Evolutionary conservation across 2,888 invertebrate species (phyloP).

Genomic region (Cataglyphis albicans): DNA sequence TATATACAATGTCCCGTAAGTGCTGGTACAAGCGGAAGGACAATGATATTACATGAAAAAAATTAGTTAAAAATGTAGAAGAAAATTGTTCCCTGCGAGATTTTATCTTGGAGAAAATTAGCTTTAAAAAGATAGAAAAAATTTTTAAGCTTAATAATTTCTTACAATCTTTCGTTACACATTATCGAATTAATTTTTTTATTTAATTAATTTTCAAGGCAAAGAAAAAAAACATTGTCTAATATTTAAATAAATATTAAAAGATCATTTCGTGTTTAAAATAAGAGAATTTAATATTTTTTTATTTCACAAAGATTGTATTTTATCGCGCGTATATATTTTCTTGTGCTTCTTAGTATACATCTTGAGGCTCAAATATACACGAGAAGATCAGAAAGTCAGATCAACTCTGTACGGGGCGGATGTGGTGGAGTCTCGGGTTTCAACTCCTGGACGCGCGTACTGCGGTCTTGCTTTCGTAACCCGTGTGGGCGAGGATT

Average conservation of each 20-base stretch:
- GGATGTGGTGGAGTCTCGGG: conserved; percentile 37
- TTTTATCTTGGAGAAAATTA: not conserved
- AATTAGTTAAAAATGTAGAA: not conserved
- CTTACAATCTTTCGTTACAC: not conserved
- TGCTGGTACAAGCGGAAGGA: not conserved
- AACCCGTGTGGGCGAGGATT: conserved; percentile 50
- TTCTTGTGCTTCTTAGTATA: not conserved
- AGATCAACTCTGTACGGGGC: conserved; percentile 24
- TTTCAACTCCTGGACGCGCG: conserved; percentile 49
- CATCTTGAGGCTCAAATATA: conserved; percentile 10
- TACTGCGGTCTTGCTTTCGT: conserved; percentile 49
- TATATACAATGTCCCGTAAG: conserved; percentile 5
- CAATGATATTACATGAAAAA: conserved; percentile 1
- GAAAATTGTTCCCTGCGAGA: not conserved
- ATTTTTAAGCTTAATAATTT: not conserved
- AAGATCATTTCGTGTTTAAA: not conserved
- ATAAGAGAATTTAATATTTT: not conserved
- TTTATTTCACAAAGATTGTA: conserved; percentile 1
- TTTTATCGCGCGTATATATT: not conserved
- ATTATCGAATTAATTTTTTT: not conserved
- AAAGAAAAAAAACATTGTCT: not conserved
- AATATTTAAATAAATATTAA: conserved; percentile 1
- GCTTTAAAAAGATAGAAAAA: not conserved
- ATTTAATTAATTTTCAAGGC: not conserved
- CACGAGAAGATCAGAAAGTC: conserved; percentile 45